phyloP scores from a whole-genome alignment of 2,797 vertebrate species.

The Lutjanus argentimaculatus region DNA sequence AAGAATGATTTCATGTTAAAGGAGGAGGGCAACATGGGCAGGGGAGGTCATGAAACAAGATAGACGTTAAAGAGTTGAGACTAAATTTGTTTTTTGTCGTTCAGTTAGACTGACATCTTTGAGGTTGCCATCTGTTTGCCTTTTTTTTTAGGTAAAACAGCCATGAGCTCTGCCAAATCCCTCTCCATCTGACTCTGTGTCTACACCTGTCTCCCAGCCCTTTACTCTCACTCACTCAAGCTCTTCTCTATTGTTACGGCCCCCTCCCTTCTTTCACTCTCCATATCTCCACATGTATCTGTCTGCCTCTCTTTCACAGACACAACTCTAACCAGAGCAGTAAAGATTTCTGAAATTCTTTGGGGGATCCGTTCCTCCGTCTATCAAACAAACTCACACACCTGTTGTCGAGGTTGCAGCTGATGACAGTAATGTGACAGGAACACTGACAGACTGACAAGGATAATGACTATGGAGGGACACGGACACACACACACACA shows the following conservation, averaged over 20 bases:
- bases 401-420: slow-evolving; percentile 58
- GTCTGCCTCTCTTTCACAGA: slow-evolving; percentile 21
- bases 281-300: slow-evolving; percentile 9
- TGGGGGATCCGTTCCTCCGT: slow-evolving; percentile 23
- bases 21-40: slow-evolving; percentile 22
- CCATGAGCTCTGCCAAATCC: slow-evolving; percentile 30
- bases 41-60: slow-evolving; percentile 29
- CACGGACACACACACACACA: slow-evolving; percentile 13
- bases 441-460: slow-evolving; percentile 57
- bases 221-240: slow-evolving; percentile 18
- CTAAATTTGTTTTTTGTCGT: slow-evolving; percentile 32
- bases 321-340: not conserved
- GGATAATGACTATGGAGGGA: slow-evolving; percentile 60
- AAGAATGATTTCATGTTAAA: slow-evolving; percentile 38
- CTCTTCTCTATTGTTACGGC: slow-evolving; percentile 19
- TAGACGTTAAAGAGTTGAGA: slow-evolving; percentile 35
- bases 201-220: slow-evolving; percentile 45
- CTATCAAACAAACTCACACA: slow-evolving; percentile 50
- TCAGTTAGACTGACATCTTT: slow-evolving; percentile 41
- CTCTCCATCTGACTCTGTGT: slow-evolving; percentile 49
- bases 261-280: not conserved
- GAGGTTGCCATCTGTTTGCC: slow-evolving; percentile 36
- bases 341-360: slow-evolving; percentile 24
- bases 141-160: slow-evolving; percentile 33
- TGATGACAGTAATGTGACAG: slow-evolving; percentile 68